Percentiles rank a stretch among this genome's conserved stretches.
These are phyloP conservation scores for Polietes domitor DNA, from an alignment of 2,888 invertebrate species.

Conservation along the genomic window DNA sequence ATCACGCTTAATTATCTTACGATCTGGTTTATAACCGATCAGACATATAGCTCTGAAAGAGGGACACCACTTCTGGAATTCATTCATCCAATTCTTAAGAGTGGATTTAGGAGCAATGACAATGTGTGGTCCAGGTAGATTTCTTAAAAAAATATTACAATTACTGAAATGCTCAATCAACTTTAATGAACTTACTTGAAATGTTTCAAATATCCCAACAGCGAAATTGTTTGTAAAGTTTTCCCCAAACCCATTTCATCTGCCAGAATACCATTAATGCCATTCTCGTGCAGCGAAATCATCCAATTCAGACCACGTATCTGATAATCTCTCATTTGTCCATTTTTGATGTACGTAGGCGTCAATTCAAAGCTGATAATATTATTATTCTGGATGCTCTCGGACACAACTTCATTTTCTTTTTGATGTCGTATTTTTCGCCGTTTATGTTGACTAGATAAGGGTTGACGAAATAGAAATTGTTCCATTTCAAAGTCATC, in stretches of 20 bases:
- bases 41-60: conserved; percentile 93
- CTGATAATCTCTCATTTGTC: conserved; percentile 98
- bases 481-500: too few relatives aligned
- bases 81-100: conserved; percentile 98
- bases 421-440: conserved; percentile 99
- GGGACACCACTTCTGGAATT: conserved; percentile 99
- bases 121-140: conserved; percentile 96
- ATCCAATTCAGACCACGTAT: conserved; percentile 99
- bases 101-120: conserved; percentile 99
- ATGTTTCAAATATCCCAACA: conserved; percentile 99
- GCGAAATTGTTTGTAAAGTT: conserved; percentile 98
- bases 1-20: conserved; percentile 94
- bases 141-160: conserved; percentile 84
- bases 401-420: conserved; percentile 97
- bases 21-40: conserved; percentile 96
- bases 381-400: conserved; percentile 89
- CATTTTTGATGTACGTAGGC: conserved; percentile 94
- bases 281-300: conserved; percentile 98
- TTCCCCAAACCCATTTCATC: conserved; percentile 99
- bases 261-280: conserved; percentile 98
- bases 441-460: too few relatives aligned
- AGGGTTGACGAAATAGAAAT: too few relatives aligned
- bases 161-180: too few relatives aligned
- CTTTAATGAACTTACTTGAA: conserved; percentile 83
- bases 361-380: conserved; percentile 95